Conservation (phyloP, 2,888 invertebrate genomes). For the Chouioia cunea region DNA sequence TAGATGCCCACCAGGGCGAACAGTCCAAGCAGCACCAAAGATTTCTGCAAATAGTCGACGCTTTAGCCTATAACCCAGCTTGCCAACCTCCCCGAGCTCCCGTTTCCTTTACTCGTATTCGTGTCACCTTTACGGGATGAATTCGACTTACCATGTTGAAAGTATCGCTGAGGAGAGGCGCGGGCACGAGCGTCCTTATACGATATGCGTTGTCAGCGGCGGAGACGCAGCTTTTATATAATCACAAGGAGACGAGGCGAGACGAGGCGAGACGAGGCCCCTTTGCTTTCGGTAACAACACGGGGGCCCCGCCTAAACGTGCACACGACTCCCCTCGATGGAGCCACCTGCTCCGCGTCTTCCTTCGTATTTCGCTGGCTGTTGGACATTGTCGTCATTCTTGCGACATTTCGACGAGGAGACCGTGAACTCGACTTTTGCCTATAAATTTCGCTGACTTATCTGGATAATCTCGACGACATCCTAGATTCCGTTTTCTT, state of each 20-base stretch:
- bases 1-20: constrained; percentile 54
- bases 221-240: constrained; percentile 47
- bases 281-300: background rate
- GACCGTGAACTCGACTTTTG: too few species aligned
- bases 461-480: background rate
- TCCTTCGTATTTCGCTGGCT: too few species aligned
- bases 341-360: background rate
- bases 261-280: constrained; percentile 27
- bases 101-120: background rate
- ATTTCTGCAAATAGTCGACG: constrained; percentile 38
- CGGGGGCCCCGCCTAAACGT: background rate
- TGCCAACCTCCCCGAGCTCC: background rate
- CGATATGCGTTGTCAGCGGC: constrained; percentile 27
- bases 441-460: constrained; percentile 29
- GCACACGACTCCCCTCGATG: constrained; percentile 3
- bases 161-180: constrained; percentile 16
- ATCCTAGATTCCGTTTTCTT: too few species aligned
- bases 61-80: background rate
- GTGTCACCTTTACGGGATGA: constrained; percentile 8
- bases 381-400: constrained; percentile 23
- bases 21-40: constrained; percentile 25
- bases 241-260: constrained; percentile 32
- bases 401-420: constrained; percentile 36
- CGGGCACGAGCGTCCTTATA: constrained; percentile 42
- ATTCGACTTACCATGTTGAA: constrained; percentile 43